These are phyloP conservation scores for Zeugodacus cucurbitae DNA, from an alignment of 1,140 invertebrate genomes.

Conservation along the genomic window DNA sequence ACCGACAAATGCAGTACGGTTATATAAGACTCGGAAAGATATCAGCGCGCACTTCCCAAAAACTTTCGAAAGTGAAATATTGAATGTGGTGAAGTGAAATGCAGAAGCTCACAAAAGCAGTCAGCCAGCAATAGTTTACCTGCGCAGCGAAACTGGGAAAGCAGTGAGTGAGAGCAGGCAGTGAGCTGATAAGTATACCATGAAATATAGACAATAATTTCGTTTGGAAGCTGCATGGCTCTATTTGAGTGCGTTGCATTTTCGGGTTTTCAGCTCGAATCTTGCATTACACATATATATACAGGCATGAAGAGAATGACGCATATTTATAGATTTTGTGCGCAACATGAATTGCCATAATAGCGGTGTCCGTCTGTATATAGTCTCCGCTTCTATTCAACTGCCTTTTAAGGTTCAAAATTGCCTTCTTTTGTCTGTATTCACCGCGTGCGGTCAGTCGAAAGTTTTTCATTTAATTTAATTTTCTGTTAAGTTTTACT, in stretches of 20 bases:
- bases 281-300: too few relatives aligned
- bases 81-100: background rate
- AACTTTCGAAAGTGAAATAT: background rate
- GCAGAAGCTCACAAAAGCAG: background rate
- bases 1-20: background rate
- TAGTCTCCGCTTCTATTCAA: background rate
- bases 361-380: background rate
- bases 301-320: background rate
- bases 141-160: background rate
- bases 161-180: background rate
- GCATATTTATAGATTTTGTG: background rate
- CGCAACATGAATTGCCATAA: background rate
- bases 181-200: background rate
- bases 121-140: background rate
- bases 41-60: background rate
- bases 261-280: background rate
- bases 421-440: background rate
- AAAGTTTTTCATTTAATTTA: slow-evolving; percentile 17
- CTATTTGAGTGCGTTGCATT: background rate
- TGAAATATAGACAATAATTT: background rate
- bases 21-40: background rate
- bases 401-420: background rate
- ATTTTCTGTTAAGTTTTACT: slow-evolving; percentile 2
- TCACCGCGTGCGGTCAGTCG: slow-evolving; percentile 7
- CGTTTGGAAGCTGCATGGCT: background rate